Evolutionary conservation across 2,888 invertebrate genomes (phyloP), one percentile per base, ranked within the genome.

Genomic region (Parnassius apollo): DNA sequence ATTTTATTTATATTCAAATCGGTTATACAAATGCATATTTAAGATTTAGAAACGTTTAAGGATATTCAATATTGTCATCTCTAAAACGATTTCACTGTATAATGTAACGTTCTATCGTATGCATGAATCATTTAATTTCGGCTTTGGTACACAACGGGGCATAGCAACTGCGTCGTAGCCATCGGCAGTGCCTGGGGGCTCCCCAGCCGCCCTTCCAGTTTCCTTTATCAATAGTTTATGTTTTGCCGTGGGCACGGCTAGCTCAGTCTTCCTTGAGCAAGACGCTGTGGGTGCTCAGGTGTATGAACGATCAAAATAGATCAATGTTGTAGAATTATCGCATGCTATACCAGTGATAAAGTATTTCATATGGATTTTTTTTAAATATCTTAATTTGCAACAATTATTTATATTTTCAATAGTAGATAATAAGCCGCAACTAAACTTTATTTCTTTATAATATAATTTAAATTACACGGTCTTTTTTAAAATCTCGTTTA

Each of bases 171-270:
- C 49, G 35, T 8, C 7, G 53, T 55, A n/a, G 35, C 57, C 49
- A 35, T 42, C 7, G 49, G 57, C 57, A 11, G 8, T 13, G 57
- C 57, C 49, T 10, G 10, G 42, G 49, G 49, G 46, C 57, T 49
- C 42, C 22, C 35, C 50, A 9, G 49, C 35, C 42, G 49, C 57
- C 12, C 55, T 42, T 11, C 9, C 50, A 50, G 22, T 12, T 58
- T 49, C 57, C 57, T 58, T 84, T 82, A 83, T 83, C 85, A 82
- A 83, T 85, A 81, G 80, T 84, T 85, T 80, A 82, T 82, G 81
- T 77, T 77, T 65, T 57, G 76, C 81, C 76, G 58, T 66, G 64
- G 71, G 80, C 75, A 44, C 45, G 56, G 57, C 58, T 35, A 57
- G 46, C 25, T 55, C 18, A 25, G 10, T 50, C 42, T 54, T 55